phyloP scores from a whole-genome alignment of 2,888 invertebrate species.

The Notodonta ziczac region DNA sequence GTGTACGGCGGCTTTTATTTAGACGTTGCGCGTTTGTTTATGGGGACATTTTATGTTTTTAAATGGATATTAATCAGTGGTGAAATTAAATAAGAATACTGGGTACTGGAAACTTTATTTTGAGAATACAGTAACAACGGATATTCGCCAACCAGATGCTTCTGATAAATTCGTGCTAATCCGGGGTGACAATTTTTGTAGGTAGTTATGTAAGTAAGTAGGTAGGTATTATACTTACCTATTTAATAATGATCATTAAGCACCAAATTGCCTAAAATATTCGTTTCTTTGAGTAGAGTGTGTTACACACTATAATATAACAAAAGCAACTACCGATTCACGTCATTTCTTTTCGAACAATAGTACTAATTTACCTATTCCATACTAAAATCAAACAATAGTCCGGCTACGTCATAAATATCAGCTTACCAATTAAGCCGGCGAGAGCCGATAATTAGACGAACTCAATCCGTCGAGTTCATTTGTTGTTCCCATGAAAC shows the following conservation, averaged over 20 bases:
- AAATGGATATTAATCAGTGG: conserved; percentile 31
- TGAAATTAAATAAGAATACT: neutral
- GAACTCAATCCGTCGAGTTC: conserved; percentile 48
- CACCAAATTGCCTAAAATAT: too few relatives aligned
- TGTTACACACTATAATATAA: too few relatives aligned
- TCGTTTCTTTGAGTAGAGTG: too few relatives aligned
- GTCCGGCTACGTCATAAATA: conserved; percentile 36
- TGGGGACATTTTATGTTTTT: conserved; percentile 30
- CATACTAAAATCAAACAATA: conserved; percentile 7
- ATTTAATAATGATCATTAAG: too few relatives aligned
- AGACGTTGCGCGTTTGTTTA: conserved; percentile 2
- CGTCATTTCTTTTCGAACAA: neutral
- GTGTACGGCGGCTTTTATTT: conserved; percentile 30
- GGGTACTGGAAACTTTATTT: neutral
- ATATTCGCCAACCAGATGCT: too few relatives aligned
- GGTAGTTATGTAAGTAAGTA: too few relatives aligned
- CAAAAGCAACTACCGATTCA: too few relatives aligned
- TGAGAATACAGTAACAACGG: neutral
- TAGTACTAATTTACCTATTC: neutral
- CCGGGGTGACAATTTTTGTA: too few relatives aligned
- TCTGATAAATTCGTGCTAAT: too few relatives aligned
- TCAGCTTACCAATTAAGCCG: conserved; percentile 56
- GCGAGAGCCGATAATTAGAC: conserved; percentile 54
- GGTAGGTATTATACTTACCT: too few relatives aligned
- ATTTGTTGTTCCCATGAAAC: conserved; percentile 53